Conservation (phyloP, 2,888 invertebrate genomes). For the Trimorus sp. region DNA sequence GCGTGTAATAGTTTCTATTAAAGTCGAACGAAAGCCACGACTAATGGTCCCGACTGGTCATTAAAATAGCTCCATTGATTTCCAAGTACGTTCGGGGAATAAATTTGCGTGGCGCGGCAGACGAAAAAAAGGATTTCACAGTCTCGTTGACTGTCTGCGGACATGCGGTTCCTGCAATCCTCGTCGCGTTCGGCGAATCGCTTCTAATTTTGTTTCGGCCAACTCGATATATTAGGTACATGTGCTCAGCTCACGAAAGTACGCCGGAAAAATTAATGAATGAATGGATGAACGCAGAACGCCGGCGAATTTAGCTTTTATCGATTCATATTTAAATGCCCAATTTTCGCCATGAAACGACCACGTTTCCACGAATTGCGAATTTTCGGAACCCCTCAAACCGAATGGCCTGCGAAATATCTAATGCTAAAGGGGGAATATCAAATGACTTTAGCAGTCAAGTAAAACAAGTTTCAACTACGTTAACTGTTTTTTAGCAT, state of each 20-base stretch:
- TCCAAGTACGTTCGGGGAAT: conserved; percentile 60
- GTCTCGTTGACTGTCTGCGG: conserved; percentile 62
- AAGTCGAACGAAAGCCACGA: not conserved
- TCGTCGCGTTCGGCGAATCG: conserved; percentile 59
- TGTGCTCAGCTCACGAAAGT: conserved; percentile 60
- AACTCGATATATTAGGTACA: conserved; percentile 53
- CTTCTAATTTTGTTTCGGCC: conserved; percentile 61
- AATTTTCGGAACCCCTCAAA: not conserved
- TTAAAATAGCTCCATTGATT: conserved; percentile 60
- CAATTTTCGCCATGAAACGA: conserved; percentile 29
- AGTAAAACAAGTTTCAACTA: too few relatives aligned
- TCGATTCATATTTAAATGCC: conserved; percentile 40
- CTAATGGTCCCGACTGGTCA: conserved; percentile 31
- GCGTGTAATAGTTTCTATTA: conserved; percentile 6
- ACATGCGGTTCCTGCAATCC: conserved; percentile 61
- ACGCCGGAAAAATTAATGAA: conserved; percentile 64
- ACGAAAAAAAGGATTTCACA: conserved; percentile 56
- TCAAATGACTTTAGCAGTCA: too few relatives aligned
- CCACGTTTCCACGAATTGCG: conserved; percentile 17
- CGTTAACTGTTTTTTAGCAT: too few relatives aligned
- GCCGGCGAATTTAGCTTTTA: conserved; percentile 18
- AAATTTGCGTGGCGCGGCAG: conserved; percentile 59
- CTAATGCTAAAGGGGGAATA: too few relatives aligned
- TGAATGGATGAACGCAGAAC: conserved; percentile 46
- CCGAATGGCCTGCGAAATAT: too few relatives aligned